These are phyloP conservation scores for Smutsia temminckii DNA, from an alignment of 2,797 vertebrate species.

Conservation along the genomic window DNA sequence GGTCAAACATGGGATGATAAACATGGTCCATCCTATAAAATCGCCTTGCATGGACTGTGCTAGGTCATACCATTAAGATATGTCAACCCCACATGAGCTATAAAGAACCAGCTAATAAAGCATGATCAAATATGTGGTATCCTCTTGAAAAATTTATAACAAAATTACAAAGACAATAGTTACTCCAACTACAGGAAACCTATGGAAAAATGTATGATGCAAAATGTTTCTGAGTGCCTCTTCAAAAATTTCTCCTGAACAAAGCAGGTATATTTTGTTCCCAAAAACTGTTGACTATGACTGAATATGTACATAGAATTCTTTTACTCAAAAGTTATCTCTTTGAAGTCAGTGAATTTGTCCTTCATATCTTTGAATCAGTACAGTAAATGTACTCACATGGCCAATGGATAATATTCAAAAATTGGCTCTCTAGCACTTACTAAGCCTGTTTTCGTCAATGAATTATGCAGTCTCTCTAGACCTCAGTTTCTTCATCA, in stretches of 20 bases:
- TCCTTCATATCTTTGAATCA: background rate
- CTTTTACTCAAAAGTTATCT: background rate
- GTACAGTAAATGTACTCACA: background rate
- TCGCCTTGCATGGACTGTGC: background rate
- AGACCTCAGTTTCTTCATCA: background rate
- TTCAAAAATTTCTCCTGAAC: conserved; percentile 22
- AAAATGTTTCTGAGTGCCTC: background rate
- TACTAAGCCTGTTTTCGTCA: background rate
- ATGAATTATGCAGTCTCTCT: background rate
- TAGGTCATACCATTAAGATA: background rate
- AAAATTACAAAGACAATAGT: background rate
- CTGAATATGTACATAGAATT: background rate
- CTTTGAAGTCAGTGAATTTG: background rate
- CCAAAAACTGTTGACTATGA: background rate
- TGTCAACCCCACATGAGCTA: background rate
- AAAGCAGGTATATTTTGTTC: conserved; percentile 4
- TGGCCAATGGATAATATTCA: background rate
- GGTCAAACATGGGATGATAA: background rate
- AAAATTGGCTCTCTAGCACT: background rate
- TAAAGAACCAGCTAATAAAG: background rate
- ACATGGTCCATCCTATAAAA: background rate
- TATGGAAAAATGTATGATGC: background rate
- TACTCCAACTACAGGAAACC: background rate
- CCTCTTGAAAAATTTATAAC: conserved; percentile 19
- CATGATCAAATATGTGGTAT: background rate